A percentile compares a stretch with the other conserved stretches of the same genome.
These are phyloP conservation scores for Octodon degus DNA, from an alignment of 2,113 vertebrate genomes.

Conservation along the genomic window DNA sequence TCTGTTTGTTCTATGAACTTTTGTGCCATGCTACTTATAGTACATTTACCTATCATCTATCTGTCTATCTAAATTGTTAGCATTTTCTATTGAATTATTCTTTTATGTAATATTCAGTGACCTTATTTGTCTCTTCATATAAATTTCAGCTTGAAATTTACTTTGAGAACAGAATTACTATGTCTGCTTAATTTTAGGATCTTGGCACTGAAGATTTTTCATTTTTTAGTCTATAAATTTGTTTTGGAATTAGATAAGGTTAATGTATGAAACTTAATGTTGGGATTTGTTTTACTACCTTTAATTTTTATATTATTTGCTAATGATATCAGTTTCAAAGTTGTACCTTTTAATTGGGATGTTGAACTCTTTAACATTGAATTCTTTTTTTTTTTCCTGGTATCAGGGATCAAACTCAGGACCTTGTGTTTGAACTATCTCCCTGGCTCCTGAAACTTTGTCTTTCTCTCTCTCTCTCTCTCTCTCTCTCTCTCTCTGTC, in stretches of 20 bases:
- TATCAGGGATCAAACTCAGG: too few relatives aligned
- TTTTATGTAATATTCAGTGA: neutral
- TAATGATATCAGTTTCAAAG: neutral
- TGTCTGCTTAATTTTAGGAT: neutral
- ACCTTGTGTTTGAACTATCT: too few relatives aligned
- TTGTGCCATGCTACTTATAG: neutral
- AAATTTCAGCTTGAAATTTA: neutral
- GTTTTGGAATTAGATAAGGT: neutral
- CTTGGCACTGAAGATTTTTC: neutral
- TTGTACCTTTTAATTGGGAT: neutral
- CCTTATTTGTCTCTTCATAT: neutral
- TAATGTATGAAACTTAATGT: neutral
- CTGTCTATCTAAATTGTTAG: neutral
- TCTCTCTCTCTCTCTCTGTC: too few relatives aligned
- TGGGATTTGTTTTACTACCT: neutral
- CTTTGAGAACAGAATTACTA: neutral
- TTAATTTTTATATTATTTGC: neutral
- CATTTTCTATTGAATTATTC: neutral
- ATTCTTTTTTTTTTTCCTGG: too few relatives aligned
- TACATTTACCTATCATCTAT: too few relatives aligned
- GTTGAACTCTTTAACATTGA: too few relatives aligned
- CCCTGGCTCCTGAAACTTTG: too few relatives aligned
- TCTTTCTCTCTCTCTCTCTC: too few relatives aligned
- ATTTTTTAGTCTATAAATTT: neutral
- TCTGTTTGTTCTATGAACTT: neutral